Evolutionary conservation across 2,888 invertebrate genomes (phyloP), one percentile per base, ranked within the genome.

Genomic region (Acanthosepion esculentum): DNA sequence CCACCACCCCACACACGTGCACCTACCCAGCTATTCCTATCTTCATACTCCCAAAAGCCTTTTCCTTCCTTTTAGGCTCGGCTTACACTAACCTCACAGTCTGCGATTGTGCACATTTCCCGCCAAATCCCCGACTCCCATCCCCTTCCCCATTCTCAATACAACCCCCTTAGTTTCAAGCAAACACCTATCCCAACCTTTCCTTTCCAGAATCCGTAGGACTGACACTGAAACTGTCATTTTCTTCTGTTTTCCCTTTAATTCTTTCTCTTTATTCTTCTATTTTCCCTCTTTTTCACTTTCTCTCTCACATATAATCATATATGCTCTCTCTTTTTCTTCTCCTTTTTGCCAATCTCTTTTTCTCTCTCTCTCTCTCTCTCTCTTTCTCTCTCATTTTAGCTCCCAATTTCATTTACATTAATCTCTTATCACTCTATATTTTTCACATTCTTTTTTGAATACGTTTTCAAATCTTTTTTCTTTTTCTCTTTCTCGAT

Each of bases 21-120:
- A 78, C 78, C n/a, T n/a, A 78, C 78, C 78, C 78, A 78, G 78
- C n/a, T 78, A 78, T 78, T n/a, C n/a, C 78, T 78, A n/a, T 78
- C 78, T n/a, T 78, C 33, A 33, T 78, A 78, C 78, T 78, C 78
- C 78, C 78, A 78, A 78, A 78, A 78, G 78, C 78, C 78, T 78
- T 78, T 59, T 78, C 78, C 78, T 78, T 78, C 78, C 78, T 78
- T 78, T 78, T 78, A 78, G 78, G 78, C 78, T 78, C 78, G 33
- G 78, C 78, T 78, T 78, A 78, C 78, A 78, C 78, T 78, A 78
- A 78, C 78, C 78, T 78, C 78, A 78, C 78, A 78, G 78, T n/a
- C 78, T 33, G 15, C 78, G n/a, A 78, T 78, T 78, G 78, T 78
- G 78, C 78, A 33, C 78, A 78, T 78, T 78, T 78, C 78, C 78